A percentile compares a stretch with the other conserved stretches of the same genome.
Conservation (phyloP, 2,888 invertebrate genomes). For the Acanthosepion esculentum region DNA sequence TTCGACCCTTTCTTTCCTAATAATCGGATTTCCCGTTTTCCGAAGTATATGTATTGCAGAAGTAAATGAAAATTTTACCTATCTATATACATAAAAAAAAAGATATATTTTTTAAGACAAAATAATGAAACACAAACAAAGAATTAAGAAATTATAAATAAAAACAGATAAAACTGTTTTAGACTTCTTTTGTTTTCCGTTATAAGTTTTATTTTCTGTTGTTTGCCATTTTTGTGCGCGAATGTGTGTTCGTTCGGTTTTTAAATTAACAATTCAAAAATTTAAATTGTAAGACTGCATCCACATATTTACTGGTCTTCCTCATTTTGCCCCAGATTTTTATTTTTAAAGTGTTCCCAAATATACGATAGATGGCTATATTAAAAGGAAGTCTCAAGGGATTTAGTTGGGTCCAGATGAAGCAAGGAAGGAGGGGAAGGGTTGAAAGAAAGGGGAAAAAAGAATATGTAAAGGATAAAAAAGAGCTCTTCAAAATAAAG, state of each 20-base stretch:
- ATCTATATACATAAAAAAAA: too few species aligned
- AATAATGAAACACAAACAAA: background rate
- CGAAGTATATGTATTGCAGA: too few species aligned
- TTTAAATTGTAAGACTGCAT: constrained; percentile 2
- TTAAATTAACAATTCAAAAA: constrained; percentile 33
- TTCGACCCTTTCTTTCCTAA: too few species aligned
- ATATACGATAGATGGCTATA: background rate
- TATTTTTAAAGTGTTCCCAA: background rate
- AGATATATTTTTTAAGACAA: background rate
- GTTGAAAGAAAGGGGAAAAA: background rate
- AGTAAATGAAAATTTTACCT: too few species aligned
- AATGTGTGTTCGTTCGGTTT: background rate
- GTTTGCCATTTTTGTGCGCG: background rate
- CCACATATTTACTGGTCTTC: background rate
- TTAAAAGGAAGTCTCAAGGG: too few species aligned
- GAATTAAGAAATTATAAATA: background rate
- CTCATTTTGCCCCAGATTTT: background rate
- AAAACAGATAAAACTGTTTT: background rate
- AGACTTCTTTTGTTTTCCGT: background rate
- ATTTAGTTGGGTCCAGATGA: background rate
- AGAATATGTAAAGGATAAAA: background rate
- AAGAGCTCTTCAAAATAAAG: background rate
- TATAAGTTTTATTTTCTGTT: background rate
- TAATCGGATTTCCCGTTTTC: too few species aligned
- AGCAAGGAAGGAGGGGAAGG: background rate